Conservation (phyloP, 1,140 invertebrate genomes). For the Microplitis demolitor region DNA sequence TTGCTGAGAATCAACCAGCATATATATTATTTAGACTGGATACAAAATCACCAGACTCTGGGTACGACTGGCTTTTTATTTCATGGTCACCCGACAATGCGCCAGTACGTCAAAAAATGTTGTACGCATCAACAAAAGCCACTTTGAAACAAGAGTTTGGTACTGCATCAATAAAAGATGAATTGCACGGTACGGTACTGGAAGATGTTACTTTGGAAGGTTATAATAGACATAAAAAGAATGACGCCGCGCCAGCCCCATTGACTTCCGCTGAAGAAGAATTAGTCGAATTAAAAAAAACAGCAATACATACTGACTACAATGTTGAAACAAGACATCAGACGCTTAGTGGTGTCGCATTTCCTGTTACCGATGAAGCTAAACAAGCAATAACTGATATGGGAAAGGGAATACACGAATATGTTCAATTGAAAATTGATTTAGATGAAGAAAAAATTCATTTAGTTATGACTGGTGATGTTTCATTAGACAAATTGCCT, state of each 20-base stretch:
- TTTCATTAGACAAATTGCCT: constrained; percentile 69
- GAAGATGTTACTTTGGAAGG: constrained; percentile 83
- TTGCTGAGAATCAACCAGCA: constrained; percentile 88
- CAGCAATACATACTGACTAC: constrained; percentile 78
- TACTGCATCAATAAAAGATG: constrained; percentile 85
- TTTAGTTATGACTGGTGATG: constrained; percentile 68
- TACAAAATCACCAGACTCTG: constrained; percentile 64
- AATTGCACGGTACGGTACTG: constrained; percentile 84
- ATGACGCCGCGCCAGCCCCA: constrained; percentile 82
- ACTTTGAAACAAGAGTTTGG: constrained; percentile 98
- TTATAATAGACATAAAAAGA: constrained; percentile 78
- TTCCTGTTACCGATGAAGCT: constrained; percentile 87
- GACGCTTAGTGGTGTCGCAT: constrained; percentile 88
- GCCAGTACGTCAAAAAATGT: constrained; percentile 93
- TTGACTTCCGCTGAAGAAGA: constrained; percentile 90
- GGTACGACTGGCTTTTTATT: constrained; percentile 93
- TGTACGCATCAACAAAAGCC: constrained; percentile 98
- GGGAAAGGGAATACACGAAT: constrained; percentile 70
- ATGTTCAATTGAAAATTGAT: constrained; percentile 81
- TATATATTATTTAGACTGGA: constrained; percentile 86
- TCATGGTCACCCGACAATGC: constrained; percentile 93
- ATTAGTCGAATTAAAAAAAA: constrained; percentile 77
- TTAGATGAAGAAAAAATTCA: constrained; percentile 78
- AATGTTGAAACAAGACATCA: constrained; percentile 86
- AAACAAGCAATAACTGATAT: constrained; percentile 74